Base-by-base conservation (phyloP, 2,888 invertebrate species). In the Athalia rosae region DNA sequence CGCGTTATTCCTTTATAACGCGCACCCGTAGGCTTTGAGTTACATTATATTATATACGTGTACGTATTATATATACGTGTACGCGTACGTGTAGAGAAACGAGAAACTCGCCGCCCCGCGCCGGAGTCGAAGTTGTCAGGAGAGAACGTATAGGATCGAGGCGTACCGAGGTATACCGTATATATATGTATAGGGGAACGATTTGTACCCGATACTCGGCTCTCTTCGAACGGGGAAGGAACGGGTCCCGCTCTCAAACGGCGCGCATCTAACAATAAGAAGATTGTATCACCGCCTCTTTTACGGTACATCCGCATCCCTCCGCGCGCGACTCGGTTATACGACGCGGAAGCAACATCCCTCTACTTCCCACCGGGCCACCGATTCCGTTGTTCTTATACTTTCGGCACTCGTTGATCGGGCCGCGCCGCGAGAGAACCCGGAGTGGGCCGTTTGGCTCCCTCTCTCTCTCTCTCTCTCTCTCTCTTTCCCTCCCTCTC, bases 341-440 rank as follows among this genome's bases (percentile, higher is more conserved):
- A 28, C 59, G 74, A 74, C 61, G 74, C 61, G 74, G 74, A 74
- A 61, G 74, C 74, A 45, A 45, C 28, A 28, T 9, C 61, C 41
- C 61, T 48, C 61, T 11, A 15, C 61, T 62, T 62, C 74, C 62
- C 59, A 48, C 62, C 61, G 74, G 41, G 62, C 48, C 61, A 48
- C 74, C 62, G 74, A 61, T 74, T 62, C 62, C 74, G 74, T 74
- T 74, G 74, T 74, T 74, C 71, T 71, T 71, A 28, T 28, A 71
- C 71, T 71, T 71, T 71, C 71, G 71, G 71, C 50, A 58, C 45
- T 71, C 45, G 74, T 61, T 74, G 74, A 74, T 71, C 71, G 71
- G 71, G 71, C 41, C 9, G 8, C n/a, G 58, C n/a, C n/a, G 58
- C 58, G 71, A 58, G 56, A 58, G 45, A 7, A 28, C 28, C 43